phyloP scores from a whole-genome alignment of 2,888 invertebrate genomes.

The Tachina fera region DNA sequence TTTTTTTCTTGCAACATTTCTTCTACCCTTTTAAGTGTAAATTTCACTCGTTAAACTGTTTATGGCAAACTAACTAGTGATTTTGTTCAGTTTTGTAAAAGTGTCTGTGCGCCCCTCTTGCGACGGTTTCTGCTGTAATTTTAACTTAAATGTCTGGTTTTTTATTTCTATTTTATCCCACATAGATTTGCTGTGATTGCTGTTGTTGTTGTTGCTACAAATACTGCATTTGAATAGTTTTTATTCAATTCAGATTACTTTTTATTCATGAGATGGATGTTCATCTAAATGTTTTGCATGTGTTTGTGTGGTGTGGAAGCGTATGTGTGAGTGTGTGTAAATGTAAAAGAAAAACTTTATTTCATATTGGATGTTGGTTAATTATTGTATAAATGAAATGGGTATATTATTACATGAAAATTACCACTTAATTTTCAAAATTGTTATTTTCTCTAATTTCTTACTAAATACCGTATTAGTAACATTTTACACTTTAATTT shows the following conservation, averaged over 20 bases:
- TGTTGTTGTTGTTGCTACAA: neutral
- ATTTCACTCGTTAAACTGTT: constrained; percentile 68
- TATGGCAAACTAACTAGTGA: constrained; percentile 57
- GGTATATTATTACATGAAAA: constrained; percentile 64
- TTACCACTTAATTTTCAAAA: constrained; percentile 64
- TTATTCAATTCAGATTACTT: constrained; percentile 53
- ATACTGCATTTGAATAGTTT: constrained; percentile 32
- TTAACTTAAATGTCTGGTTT: neutral
- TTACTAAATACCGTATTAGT: constrained; percentile 41
- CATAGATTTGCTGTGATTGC: constrained; percentile 4
- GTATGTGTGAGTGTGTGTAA: neutral
- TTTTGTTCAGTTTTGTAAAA: constrained; percentile 45
- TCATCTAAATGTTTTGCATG: neutral
- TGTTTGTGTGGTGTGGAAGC: neutral
- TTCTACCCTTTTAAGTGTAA: constrained; percentile 57
- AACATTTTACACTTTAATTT: constrained; percentile 31
- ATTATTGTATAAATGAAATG: constrained; percentile 58
- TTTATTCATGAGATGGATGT: constrained; percentile 16
- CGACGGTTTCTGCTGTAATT: neutral
- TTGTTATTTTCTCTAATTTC: constrained; percentile 62
- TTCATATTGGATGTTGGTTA: constrained; percentile 53
- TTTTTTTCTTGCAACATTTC: constrained; percentile 10
- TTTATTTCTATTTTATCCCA: constrained; percentile 10
- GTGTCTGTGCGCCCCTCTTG: neutral
- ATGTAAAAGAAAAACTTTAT: constrained; percentile 48